These are phyloP conservation scores for Ctenopoma kingsleyae DNA, from an alignment of 2,797 vertebrate species.

Conservation along the genomic window DNA sequence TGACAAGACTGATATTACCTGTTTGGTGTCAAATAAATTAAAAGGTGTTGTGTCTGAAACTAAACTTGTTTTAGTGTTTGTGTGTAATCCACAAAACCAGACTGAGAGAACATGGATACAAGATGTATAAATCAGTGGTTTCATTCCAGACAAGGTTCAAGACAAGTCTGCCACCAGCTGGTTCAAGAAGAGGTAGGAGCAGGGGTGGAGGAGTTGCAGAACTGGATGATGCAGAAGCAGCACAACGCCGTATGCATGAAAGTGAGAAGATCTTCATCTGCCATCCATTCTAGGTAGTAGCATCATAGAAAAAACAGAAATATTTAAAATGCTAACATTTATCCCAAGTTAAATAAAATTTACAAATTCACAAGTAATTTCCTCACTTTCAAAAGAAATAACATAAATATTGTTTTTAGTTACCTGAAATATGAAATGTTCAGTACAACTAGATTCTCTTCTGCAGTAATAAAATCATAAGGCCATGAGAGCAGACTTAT, in stretches of 20 bases:
- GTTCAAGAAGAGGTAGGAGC: slow-evolving; percentile 38
- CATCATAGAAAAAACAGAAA: neutral
- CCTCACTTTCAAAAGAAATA: neutral
- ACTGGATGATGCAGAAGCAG: slow-evolving; percentile 12
- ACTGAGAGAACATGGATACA: slow-evolving; percentile 1
- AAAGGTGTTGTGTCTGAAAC: neutral
- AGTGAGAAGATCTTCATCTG: neutral
- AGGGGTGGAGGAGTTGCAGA: slow-evolving; percentile 18
- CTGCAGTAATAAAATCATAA: slow-evolving; percentile 19
- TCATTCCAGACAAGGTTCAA: slow-evolving; percentile 44
- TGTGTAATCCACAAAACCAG: slow-evolving; percentile 1
- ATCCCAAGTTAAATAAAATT: too few species aligned
- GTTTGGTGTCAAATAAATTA: neutral
- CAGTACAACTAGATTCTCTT: slow-evolving; percentile 3
- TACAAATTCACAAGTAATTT: neutral
- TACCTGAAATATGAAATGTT: neutral
- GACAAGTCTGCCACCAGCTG: slow-evolving; percentile 73
- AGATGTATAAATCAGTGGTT: slow-evolving; percentile 34
- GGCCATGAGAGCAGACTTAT: slow-evolving; percentile 20
- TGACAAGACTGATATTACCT: neutral
- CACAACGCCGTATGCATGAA: neutral
- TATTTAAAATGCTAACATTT: neutral
- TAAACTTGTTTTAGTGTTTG: neutral
- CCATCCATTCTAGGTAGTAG: neutral
- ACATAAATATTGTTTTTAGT: neutral